phyloP scores from a whole-genome alignment of 2,797 vertebrate genomes.

The Poeciliopsis presidionis region DNA sequence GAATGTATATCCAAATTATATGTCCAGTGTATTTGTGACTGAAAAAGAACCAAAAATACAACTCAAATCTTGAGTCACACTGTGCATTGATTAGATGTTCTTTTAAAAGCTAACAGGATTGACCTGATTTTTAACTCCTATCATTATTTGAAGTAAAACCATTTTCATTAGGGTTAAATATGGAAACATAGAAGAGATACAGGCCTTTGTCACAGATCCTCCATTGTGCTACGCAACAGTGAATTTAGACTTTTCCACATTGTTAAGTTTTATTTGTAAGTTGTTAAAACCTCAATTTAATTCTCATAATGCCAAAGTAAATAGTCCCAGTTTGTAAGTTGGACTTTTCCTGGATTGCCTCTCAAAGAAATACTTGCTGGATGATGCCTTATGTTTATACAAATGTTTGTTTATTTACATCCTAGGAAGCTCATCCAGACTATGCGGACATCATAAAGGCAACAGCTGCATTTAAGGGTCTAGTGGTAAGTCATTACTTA shows the following conservation, averaged over 20 bases:
- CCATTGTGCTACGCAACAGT: background rate
- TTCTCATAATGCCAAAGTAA: background rate
- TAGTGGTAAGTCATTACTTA: slow-evolving; percentile 86
- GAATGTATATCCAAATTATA: background rate
- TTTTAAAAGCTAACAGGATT: background rate
- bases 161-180: background rate
- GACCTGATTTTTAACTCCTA: background rate
- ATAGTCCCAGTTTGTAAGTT: background rate
- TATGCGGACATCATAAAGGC: slow-evolving; percentile 91
- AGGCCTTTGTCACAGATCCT: background rate
- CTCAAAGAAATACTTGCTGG: background rate
- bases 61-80: background rate
- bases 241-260: background rate
- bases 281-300: background rate
- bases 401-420: slow-evolving; percentile 8
- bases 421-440: slow-evolving; percentile 95
- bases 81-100: background rate
- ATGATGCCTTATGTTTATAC: background rate
- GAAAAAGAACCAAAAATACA: background rate
- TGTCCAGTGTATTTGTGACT: background rate
- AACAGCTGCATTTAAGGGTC: slow-evolving; percentile 85
- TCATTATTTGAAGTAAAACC: background rate
- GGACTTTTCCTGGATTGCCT: background rate
- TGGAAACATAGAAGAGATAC: background rate
- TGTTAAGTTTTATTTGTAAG: background rate